phyloP scores from a whole-genome alignment of 2,113 vertebrate genomes.

The Miniopterus natalensis region DNA sequence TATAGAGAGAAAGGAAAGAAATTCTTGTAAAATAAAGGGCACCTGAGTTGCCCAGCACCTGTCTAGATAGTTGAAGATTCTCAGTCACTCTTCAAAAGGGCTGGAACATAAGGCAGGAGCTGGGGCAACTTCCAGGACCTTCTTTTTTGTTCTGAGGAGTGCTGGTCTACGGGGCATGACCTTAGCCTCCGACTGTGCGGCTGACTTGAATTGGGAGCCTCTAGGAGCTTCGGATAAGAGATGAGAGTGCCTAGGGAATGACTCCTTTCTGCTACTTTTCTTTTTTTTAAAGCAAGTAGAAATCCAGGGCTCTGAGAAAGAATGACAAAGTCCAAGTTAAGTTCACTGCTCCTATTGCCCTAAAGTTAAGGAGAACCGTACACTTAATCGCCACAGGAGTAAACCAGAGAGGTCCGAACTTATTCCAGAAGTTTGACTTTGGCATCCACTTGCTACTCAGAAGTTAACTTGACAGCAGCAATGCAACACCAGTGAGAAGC shows the following conservation, averaged over 20 bases:
- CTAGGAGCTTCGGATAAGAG: neutral
- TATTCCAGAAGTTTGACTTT: neutral
- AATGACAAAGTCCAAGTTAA: neutral
- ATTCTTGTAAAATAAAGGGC: conserved; percentile 15
- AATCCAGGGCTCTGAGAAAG: neutral
- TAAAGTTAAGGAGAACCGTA: neutral
- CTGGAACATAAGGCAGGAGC: neutral
- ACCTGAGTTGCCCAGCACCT: neutral
- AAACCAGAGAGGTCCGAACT: neutral
- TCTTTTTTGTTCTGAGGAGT: neutral
- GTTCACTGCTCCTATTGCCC: neutral
- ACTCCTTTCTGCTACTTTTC: neutral
- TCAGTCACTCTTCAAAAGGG: neutral
- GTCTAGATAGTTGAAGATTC: neutral
- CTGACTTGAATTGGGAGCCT: neutral
- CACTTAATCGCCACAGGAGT: neutral
- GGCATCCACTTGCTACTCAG: neutral
- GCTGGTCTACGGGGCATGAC: neutral
- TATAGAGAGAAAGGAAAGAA: neutral
- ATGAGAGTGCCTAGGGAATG: neutral
- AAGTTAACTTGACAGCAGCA: neutral
- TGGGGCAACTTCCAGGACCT: neutral
- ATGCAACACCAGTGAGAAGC: neutral
- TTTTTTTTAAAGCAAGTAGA: neutral
- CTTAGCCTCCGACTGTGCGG: neutral